Percentiles rank a stretch among this genome's conserved stretches.
These are phyloP conservation scores for Diaprepes abbreviatus DNA, from an alignment of 2,888 invertebrate genomes.

Conservation along the genomic window DNA sequence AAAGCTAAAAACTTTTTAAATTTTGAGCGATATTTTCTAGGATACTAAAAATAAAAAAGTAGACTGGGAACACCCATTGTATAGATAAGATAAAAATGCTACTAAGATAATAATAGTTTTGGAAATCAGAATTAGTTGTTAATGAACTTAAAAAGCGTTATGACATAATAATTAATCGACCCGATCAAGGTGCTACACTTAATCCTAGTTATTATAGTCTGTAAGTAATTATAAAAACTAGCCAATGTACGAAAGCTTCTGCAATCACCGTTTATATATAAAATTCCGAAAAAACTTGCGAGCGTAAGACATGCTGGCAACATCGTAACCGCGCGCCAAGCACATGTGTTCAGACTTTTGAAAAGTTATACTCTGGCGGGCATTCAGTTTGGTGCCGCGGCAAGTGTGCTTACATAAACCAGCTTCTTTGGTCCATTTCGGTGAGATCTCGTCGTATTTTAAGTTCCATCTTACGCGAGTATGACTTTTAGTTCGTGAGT, in stretches of 20 bases:
- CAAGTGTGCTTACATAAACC: constrained; percentile 28
- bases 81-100: background rate
- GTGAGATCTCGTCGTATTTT: constrained; percentile 34
- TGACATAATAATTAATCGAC: too few relatives aligned
- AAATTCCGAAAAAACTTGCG: background rate
- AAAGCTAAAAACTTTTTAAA: too few relatives aligned
- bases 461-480: constrained; percentile 35
- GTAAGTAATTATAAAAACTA: too few relatives aligned
- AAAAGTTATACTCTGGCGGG: constrained; percentile 44
- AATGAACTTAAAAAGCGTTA: too few relatives aligned
- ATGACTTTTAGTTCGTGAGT: constrained; percentile 46
- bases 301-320: constrained; percentile 27
- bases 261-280: too few relatives aligned
- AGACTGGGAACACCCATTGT: too few relatives aligned
- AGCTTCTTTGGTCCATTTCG: constrained; percentile 45
- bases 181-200: too few relatives aligned
- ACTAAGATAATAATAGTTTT: background rate
- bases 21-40: too few relatives aligned
- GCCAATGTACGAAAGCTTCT: too few relatives aligned
- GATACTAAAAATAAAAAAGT: too few relatives aligned
- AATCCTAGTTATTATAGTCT: too few relatives aligned
- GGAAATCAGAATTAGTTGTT: too few relatives aligned
- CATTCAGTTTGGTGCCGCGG: constrained; percentile 47
- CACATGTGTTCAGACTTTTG: constrained; percentile 39
- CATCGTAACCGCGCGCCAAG: constrained; percentile 28